Evolutionary conservation across 2,797 vertebrate genomes (phyloP).

Genomic region (Tamandua tetradactyla): DNA sequence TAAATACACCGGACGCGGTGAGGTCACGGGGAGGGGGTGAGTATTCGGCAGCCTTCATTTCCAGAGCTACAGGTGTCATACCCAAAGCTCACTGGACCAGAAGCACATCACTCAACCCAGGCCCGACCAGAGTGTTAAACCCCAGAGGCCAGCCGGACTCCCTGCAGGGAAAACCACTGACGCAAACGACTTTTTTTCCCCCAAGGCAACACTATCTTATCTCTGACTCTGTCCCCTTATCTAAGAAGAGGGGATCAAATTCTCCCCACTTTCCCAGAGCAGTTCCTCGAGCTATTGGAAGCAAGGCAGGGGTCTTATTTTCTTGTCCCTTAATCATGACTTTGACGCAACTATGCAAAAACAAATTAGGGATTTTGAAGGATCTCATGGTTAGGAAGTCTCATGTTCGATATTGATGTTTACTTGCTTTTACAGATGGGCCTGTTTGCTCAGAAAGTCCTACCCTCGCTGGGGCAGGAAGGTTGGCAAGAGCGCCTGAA

Average conservation of each 20-base stretch:
- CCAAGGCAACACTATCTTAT: slow-evolving; percentile 53
- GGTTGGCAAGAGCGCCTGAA: not conserved
- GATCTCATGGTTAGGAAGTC: not conserved
- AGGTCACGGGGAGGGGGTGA: not conserved
- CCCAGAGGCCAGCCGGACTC: not conserved
- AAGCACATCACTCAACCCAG: not conserved
- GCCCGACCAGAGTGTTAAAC: not conserved
- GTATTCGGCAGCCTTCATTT: not conserved
- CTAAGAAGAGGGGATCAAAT: slow-evolving; percentile 20
- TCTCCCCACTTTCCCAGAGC: not conserved
- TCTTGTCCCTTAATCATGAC: not conserved
- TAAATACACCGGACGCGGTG: not conserved
- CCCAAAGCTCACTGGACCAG: not conserved
- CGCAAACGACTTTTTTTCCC: not conserved
- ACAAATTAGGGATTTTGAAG: not conserved
- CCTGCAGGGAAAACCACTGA: not conserved
- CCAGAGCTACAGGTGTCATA: not conserved
- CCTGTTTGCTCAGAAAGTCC: not conserved
- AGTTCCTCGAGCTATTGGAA: not conserved
- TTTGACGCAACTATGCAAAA: not conserved
- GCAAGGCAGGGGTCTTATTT: slow-evolving; percentile 1
- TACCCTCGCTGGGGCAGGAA: not conserved
- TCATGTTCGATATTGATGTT: not conserved
- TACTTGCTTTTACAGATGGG: not conserved
- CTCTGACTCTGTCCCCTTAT: slow-evolving; percentile 25